A percentile compares a stretch with the other conserved stretches of the same genome.
Evolutionary conservation across 2,797 vertebrate species (phyloP).

Genomic region (Ibycter americanus): DNA sequence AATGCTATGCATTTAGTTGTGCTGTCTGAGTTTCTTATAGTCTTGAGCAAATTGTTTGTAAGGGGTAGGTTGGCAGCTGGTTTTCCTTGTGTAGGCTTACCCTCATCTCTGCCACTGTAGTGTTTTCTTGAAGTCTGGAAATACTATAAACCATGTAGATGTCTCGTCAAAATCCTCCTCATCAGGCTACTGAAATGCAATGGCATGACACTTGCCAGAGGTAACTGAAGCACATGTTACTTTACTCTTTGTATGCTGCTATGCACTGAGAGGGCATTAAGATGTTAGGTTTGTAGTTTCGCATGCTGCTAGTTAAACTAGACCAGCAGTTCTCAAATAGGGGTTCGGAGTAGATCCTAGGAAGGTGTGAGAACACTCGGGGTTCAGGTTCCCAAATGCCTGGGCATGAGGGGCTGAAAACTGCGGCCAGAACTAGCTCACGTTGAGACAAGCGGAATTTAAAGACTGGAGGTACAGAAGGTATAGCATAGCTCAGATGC

Average conservation of each 20-base stretch:
- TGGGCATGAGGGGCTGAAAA: background rate
- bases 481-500: background rate
- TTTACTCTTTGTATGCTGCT: constrained; percentile 60
- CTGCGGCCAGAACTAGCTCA: background rate
- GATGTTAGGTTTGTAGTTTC: constrained; percentile 14
- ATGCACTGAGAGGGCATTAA: constrained; percentile 61
- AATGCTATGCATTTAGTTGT: constrained; percentile 77
- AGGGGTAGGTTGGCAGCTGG: constrained; percentile 51
- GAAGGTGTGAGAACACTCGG: background rate
- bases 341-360: background rate
- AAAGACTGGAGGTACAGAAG: background rate
- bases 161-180: background rate
- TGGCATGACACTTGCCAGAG: constrained; percentile 30
- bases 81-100: constrained; percentile 31
- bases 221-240: constrained; percentile 49
- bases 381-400: background rate
- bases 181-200: constrained; percentile 25
- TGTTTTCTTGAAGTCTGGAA: constrained; percentile 48
- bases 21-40: constrained; percentile 67
- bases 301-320: constrained; percentile 58
- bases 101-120: constrained; percentile 39
- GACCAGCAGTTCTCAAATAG: constrained; percentile 57
- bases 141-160: constrained; percentile 9
- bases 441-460: background rate
- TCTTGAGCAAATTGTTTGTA: constrained; percentile 47